Evolutionary conservation across 2,888 invertebrate genomes (phyloP), one percentile per base, ranked within the genome.

Genomic region (Clistopyga incitator): DNA sequence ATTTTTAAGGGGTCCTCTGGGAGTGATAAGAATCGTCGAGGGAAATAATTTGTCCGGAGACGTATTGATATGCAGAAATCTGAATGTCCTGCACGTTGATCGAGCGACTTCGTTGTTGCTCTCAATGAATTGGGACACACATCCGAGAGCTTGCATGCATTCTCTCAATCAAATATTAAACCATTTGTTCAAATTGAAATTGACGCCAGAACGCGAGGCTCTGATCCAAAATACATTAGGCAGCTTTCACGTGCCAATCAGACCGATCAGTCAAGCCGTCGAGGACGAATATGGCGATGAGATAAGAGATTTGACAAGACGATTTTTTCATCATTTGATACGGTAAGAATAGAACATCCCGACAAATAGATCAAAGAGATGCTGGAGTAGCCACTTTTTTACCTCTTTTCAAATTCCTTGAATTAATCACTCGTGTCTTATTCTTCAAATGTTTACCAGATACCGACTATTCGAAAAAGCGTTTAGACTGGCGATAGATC

Each of bases 251-350:
- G 95, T 95, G 47, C 96, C 97, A 13, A 94, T 95, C 34, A 94
- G 95, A 61, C 94, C 96, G 0, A 94, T 96, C 61, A 96, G 96
- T 76, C 95, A 95, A 84, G 95, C 96, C 18, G 95, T 96, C 0
- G 95, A 96, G 88, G 95, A 96, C 85, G 96, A 96, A 91, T 98
- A 96, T 92, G 96, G 97, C 56, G 96, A 96, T 91, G 95, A 97
- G 91, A 95, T 98, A 10, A 95, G 96, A 88, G 97, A 97, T 91
- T 94, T 98, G 52, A 98, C 98, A 0, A 94, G 98, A 87, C 95
- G 97, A 88, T 98, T 97, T 94, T 98, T 98, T 91, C 97, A 98
- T 91, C 97, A 97, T 90, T 93, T 98, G 68, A 94, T 98, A 18
- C 95, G 97, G 97, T 97, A 13, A 64, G 11, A 11, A 38, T 38